These are phyloP conservation scores for Tetragonisca angustula DNA, from an alignment of 2,888 invertebrate genomes.

Conservation along the genomic window DNA sequence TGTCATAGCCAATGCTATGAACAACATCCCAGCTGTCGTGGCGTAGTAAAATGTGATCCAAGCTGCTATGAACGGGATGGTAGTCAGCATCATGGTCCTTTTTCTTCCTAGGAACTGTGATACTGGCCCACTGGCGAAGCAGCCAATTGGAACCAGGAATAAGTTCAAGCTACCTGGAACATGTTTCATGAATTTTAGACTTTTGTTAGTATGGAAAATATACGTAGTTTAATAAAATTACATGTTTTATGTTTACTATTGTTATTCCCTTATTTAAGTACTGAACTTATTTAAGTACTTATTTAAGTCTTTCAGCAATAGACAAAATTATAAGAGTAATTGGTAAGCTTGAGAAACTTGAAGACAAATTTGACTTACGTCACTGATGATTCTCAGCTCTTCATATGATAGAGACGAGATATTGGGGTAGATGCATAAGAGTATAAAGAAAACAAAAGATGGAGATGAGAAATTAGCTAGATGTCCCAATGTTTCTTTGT, in stretches of 20 bases:
- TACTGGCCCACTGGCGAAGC: constrained; percentile 89
- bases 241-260: too few species aligned
- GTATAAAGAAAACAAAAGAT: too few species aligned
- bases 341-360: too few species aligned
- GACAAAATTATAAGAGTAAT: too few species aligned
- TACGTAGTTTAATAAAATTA: too few species aligned
- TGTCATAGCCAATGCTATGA: constrained; percentile 89
- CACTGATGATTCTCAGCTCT: too few species aligned
- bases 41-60: constrained; percentile 91
- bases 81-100: constrained; percentile 87
- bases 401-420: too few species aligned
- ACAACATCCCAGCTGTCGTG: constrained; percentile 87
- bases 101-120: constrained; percentile 90
- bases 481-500: background rate
- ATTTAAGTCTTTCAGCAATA: too few species aligned
- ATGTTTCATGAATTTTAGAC: background rate
- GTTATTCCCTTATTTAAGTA: too few species aligned
- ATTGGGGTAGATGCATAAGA: too few species aligned
- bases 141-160: constrained; percentile 92
- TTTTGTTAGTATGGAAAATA: background rate
- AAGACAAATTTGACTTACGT: too few species aligned
- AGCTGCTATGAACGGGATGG: constrained; percentile 88
- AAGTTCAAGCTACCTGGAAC: constrained; percentile 90
- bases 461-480: background rate
- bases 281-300: too few species aligned